These are phyloP conservation scores for Sogatella furcifera DNA, from an alignment of 1,140 invertebrate genomes.

Conservation along the genomic window DNA sequence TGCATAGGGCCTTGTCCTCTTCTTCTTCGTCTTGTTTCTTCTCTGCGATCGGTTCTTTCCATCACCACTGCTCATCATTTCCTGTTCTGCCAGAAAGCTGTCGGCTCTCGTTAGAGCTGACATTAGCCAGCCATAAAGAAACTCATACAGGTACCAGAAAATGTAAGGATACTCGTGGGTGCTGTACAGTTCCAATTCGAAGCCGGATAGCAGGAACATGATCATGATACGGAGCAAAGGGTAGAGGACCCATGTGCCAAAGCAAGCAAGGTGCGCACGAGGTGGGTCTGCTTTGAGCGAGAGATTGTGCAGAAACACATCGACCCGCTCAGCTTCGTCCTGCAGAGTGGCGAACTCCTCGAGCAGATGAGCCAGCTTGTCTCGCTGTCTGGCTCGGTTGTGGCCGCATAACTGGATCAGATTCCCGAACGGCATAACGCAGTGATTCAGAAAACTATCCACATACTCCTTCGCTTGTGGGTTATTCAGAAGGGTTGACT, in stretches of 20 bases:
- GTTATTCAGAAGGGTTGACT: conserved; percentile 48
- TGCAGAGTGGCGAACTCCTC: conserved; percentile 86
- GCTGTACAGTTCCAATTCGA: conserved; percentile 91
- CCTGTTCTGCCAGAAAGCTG: conserved; percentile 67
- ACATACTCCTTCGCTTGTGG: conserved; percentile 72
- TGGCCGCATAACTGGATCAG: conserved; percentile 88
- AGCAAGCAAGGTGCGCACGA: conserved; percentile 70
- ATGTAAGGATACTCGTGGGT: conserved; percentile 95
- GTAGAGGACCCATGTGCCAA: conserved; percentile 92
- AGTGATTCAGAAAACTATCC: conserved; percentile 79
- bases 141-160: conserved; percentile 94
- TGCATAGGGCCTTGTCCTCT: conserved; percentile 64
- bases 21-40: conserved; percentile 49
- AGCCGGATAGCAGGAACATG: conserved; percentile 85
- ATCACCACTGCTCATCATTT: conserved; percentile 37
- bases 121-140: conserved; percentile 86
- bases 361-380: conserved; percentile 81
- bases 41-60: conserved; percentile 30
- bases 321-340: conserved; percentile 89
- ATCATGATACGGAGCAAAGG: conserved; percentile 95
- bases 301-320: conserved; percentile 66
- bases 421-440: conserved; percentile 74
- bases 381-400: conserved; percentile 86
- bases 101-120: conserved; percentile 84
- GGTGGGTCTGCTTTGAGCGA: conserved; percentile 54